These are phyloP conservation scores for Limnephilus auricula DNA, from an alignment of 2,888 invertebrate species.

Conservation along the genomic window DNA sequence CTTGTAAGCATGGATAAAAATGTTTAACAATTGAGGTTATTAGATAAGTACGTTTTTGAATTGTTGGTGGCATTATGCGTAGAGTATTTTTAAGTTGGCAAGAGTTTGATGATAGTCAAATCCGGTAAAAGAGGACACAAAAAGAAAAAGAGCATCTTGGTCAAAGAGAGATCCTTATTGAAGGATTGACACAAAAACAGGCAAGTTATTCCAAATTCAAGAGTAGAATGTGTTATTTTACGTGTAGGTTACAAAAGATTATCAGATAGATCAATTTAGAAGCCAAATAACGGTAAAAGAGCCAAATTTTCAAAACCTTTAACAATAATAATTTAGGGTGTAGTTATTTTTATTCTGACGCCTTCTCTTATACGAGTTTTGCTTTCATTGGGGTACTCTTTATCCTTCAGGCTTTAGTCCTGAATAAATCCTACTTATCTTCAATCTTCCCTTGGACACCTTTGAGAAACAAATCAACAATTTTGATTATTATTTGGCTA, in stretches of 20 bases:
- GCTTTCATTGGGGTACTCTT: neutral
- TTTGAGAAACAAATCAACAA: too few species aligned
- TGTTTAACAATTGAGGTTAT: neutral
- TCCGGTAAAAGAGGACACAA: neutral
- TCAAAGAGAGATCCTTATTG: neutral
- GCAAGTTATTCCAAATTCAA: neutral
- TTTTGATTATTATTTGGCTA: too few species aligned
- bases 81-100: neutral
- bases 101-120: neutral
- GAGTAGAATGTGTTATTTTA: neutral
- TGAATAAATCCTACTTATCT: too few species aligned
- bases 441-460: too few species aligned
- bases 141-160: neutral
- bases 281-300: neutral
- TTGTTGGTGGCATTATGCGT: neutral
- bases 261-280: neutral
- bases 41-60: neutral
- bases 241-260: too few species aligned
- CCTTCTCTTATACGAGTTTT: neutral
- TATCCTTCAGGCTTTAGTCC: neutral
- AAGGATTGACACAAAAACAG: neutral
- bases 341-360: neutral
- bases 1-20: neutral
- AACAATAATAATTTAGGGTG: too few species aligned
- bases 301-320: too few species aligned